Percentiles rank a stretch among this genome's conserved stretches.
Evolutionary conservation across 2,888 invertebrate genomes (phyloP).

Genomic region (Aporophyla lueneburgensis): DNA sequence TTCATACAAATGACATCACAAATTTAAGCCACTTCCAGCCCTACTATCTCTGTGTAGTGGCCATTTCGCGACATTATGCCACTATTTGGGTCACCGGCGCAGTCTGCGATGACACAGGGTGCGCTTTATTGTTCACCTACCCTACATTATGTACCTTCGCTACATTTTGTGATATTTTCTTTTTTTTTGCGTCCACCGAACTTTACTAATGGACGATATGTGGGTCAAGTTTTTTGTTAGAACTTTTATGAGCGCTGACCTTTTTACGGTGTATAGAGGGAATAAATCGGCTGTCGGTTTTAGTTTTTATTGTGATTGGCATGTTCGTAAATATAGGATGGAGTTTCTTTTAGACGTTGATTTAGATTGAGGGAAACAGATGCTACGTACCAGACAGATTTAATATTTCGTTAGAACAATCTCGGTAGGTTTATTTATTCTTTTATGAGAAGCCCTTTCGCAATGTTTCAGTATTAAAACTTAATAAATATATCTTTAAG

Average conservation of each 20-base stretch:
- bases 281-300: slow-evolving; percentile 38
- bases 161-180: slow-evolving; percentile 62
- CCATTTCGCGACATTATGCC: slow-evolving; percentile 83
- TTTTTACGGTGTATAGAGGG: slow-evolving; percentile 43
- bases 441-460: background rate
- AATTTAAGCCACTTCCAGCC: slow-evolving; percentile 62
- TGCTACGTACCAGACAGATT: background rate
- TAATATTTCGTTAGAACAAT: background rate
- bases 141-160: slow-evolving; percentile 66
- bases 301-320: slow-evolving; percentile 60
- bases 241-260: slow-evolving; percentile 40
- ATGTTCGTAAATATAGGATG: slow-evolving; percentile 31
- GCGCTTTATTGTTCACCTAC: slow-evolving; percentile 81
- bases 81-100: slow-evolving; percentile 88
- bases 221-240: slow-evolving; percentile 62
- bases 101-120: slow-evolving; percentile 80
- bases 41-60: slow-evolving; percentile 70
- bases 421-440: background rate
- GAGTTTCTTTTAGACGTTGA: slow-evolving; percentile 16
- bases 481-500: slow-evolving; percentile 20
- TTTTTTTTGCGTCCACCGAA: slow-evolving; percentile 55
- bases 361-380: background rate
- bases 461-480: slow-evolving; percentile 38
- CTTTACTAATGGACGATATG: slow-evolving; percentile 61
- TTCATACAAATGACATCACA: slow-evolving; percentile 14